Conservation (phyloP, 2,797 vertebrate genomes). For the Poecilia wingei region DNA sequence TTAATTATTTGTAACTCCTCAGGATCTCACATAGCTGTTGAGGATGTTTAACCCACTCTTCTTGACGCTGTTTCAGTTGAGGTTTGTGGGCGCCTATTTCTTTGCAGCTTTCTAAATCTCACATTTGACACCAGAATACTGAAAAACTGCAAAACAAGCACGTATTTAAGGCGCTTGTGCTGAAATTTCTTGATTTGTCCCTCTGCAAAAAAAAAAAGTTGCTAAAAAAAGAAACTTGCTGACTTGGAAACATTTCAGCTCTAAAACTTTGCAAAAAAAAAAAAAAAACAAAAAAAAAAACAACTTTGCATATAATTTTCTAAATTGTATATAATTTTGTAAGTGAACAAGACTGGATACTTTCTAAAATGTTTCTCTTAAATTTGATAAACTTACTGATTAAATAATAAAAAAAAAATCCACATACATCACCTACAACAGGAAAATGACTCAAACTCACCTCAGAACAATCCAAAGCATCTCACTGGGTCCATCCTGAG, state of each 20-base stretch:
- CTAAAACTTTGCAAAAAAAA: background rate
- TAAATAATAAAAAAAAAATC: background rate
- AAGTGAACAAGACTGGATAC: background rate
- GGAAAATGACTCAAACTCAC: background rate
- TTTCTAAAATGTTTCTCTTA: background rate
- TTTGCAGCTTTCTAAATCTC: background rate
- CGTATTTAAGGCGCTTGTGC: background rate
- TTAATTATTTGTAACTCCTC: background rate
- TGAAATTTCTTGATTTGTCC: background rate
- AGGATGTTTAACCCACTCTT: background rate
- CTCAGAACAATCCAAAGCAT: background rate
- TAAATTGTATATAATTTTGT: background rate
- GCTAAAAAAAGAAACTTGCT: background rate
- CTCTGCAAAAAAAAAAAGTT: no score
- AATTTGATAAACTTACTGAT: background rate
- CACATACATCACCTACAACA: background rate
- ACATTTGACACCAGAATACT: slow-evolving; percentile 1
- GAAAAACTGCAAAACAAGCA: background rate
- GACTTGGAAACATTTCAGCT: background rate
- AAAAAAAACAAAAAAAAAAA: background rate
- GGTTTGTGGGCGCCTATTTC: background rate
- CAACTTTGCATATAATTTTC: background rate
- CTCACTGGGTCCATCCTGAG: background rate
- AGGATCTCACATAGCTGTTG: background rate
- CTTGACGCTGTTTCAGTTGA: background rate